phyloP scores from a whole-genome alignment of 2,888 invertebrate genomes.

The Lithophane socia region DNA sequence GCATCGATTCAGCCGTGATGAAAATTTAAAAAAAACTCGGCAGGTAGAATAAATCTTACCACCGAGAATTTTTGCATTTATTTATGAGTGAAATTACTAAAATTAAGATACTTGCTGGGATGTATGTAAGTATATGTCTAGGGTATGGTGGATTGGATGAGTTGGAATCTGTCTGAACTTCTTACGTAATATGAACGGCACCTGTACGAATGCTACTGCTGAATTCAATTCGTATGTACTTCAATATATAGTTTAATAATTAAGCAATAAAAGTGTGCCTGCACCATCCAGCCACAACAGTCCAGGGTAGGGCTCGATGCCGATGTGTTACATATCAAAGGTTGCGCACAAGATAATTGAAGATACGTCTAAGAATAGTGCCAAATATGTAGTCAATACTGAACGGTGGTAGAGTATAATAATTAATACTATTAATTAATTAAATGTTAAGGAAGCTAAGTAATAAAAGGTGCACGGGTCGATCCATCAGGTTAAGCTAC shows the following conservation, averaged over 20 bases:
- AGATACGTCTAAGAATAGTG: slow-evolving; percentile 20
- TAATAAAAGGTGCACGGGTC: too few relatives aligned
- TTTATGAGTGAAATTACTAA: neutral
- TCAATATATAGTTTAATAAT: neutral
- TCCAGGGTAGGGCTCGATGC: neutral
- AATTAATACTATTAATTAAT: slow-evolving; percentile 5
- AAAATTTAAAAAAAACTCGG: too few relatives aligned
- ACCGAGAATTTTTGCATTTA: slow-evolving; percentile 14
- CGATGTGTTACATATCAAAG: slow-evolving; percentile 40
- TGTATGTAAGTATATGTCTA: neutral
- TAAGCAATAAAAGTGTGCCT: slow-evolving; percentile 5
- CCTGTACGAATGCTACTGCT: neutral
- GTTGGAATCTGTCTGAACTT: neutral
- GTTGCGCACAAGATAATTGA: slow-evolving; percentile 11
- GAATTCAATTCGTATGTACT: neutral
- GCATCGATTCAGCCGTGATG: neutral
- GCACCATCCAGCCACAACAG: neutral
- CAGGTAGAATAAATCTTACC: neutral
- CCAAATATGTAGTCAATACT: slow-evolving; percentile 47
- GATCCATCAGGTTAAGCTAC: too few relatives aligned
- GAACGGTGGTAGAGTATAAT: neutral
- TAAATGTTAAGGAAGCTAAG: too few relatives aligned
- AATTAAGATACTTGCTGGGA: neutral
- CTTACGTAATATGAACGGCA: neutral
- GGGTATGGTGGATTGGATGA: neutral